These are phyloP conservation scores for Poeciliopsis turneri DNA, from an alignment of 2,797 vertebrate species.

Conservation along the genomic window DNA sequence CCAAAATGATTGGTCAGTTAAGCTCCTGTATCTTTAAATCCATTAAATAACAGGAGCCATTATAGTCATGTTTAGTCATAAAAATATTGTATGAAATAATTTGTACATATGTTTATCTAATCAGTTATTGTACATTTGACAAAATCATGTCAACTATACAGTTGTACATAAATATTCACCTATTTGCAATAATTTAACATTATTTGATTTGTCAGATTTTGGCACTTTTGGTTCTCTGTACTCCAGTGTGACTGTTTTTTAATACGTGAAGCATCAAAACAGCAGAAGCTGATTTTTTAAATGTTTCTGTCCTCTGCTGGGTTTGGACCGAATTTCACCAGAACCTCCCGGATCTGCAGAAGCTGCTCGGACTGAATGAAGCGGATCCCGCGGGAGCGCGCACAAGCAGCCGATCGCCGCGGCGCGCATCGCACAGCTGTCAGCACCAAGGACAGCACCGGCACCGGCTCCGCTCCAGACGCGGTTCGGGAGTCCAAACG, in stretches of 20 bases:
- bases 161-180: not conserved
- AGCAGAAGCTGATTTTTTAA: not conserved
- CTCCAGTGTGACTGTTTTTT: not conserved
- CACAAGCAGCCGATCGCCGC: constrained; percentile 37
- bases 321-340: not conserved
- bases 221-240: not conserved
- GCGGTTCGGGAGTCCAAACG: constrained; percentile 36
- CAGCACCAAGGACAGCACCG: constrained; percentile 85
- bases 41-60: not conserved
- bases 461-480: constrained; percentile 60
- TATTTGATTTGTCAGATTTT: not conserved
- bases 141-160: not conserved
- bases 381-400: constrained; percentile 72
- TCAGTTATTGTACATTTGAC: not conserved
- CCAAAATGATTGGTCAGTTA: not conserved
- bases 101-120: not conserved
- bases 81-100: not conserved
- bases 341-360: constrained; percentile 13
- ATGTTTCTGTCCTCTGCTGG: not conserved
- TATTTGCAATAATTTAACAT: not conserved
- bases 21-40: not conserved
- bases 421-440: constrained; percentile 82
- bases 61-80: not conserved
- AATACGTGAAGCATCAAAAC: not conserved
- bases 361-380: constrained; percentile 38